Conservation (phyloP, 2,797 vertebrate species). For the Zalophus californianus region DNA sequence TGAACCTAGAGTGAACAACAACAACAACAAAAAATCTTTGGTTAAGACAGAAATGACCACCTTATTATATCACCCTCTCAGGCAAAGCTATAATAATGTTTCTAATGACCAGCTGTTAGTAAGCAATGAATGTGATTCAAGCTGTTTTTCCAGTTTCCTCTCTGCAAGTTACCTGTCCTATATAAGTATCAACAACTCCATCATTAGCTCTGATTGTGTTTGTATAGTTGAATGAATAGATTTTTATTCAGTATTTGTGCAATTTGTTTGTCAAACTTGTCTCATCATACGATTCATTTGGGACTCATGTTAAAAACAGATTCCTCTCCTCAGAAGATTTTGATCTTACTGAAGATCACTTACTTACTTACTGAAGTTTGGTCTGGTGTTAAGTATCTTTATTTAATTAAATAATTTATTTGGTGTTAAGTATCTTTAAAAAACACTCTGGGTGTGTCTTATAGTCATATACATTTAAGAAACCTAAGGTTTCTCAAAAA, state of each 20-base stretch:
- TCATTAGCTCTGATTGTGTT: not conserved
- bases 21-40: not conserved
- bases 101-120: not conserved
- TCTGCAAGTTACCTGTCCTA: not conserved
- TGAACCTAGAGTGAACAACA: not conserved
- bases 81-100: not conserved
- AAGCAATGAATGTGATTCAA: not conserved
- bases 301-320: not conserved
- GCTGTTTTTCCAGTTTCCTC: not conserved
- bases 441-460: not conserved
- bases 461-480: not conserved
- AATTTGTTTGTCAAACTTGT: not conserved
- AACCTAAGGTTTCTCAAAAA: not conserved
- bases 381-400: not conserved
- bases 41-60: not conserved
- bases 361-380: not conserved
- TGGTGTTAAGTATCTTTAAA: constrained; percentile 3
- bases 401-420: not conserved
- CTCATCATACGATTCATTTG: not conserved
- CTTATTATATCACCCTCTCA: not conserved
- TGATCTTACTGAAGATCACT: not conserved
- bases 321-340: not conserved
- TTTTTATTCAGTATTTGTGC: not conserved
- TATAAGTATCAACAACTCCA: not conserved
- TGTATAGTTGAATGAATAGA: not conserved